These are phyloP conservation scores for Acanthis flammea DNA, from an alignment of 2,797 vertebrate genomes.

Conservation along the genomic window DNA sequence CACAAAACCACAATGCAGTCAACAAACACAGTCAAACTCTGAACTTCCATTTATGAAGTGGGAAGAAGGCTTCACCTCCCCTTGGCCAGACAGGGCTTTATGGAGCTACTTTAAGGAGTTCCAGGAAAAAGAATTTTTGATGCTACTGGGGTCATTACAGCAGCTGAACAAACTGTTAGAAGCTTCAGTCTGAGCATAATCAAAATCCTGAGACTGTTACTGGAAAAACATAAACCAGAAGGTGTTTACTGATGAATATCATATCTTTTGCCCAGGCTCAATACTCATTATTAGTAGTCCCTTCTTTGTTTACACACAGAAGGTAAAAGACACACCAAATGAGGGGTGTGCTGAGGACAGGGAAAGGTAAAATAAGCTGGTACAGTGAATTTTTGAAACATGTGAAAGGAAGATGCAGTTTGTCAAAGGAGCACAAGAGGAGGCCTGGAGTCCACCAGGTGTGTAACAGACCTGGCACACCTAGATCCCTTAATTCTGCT, in stretches of 20 bases:
- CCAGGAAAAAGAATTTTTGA: neutral
- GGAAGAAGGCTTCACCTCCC: neutral
- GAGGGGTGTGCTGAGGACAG: neutral
- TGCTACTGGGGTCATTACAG: neutral
- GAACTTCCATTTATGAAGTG: neutral
- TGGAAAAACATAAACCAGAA: neutral
- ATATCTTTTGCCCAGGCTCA: neutral
- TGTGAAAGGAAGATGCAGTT: neutral
- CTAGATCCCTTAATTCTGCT: neutral
- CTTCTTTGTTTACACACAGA: neutral
- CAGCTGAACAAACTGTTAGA: neutral
- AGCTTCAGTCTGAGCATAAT: neutral
- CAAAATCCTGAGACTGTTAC: neutral
- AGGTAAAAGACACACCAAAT: neutral
- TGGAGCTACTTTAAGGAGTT: neutral
- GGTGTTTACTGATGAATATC: neutral
- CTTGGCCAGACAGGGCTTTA: neutral
- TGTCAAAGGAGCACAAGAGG: neutral
- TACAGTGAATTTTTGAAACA: neutral
- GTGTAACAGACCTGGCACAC: neutral
- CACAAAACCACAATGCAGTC: neutral
- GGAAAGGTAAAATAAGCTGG: neutral
- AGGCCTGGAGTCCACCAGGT: neutral
- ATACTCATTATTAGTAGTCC: neutral
- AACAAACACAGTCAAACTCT: neutral